These are phyloP conservation scores for Arctopsyche grandis DNA, from an alignment of 1,140 invertebrate species.

Conservation along the genomic window DNA sequence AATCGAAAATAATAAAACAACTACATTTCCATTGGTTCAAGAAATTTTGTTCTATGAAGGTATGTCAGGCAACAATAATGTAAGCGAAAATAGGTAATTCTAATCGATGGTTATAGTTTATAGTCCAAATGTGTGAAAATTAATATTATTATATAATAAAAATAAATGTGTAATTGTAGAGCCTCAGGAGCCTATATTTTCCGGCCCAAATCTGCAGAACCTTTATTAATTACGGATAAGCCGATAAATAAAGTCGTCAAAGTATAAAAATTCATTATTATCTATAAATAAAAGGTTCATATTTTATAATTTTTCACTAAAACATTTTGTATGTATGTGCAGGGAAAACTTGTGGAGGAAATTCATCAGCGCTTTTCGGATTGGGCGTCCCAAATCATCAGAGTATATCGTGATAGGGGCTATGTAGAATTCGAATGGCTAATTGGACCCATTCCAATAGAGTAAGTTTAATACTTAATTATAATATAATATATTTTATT, in stretches of 20 bases:
- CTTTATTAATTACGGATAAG: slow-evolving; percentile 56
- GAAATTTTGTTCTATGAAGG: slow-evolving; percentile 81
- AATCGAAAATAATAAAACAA: slow-evolving; percentile 59
- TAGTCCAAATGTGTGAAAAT: slow-evolving; percentile 3
- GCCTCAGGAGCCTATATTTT: slow-evolving; percentile 91
- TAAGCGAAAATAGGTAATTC: slow-evolving; percentile 52
- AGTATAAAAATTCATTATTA: slow-evolving; percentile 3
- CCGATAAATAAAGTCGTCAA: slow-evolving; percentile 33
- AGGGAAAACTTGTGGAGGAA: slow-evolving; percentile 82
- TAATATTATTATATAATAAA: no score
- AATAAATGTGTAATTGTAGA: slow-evolving; percentile 58
- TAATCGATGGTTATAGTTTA: neutral
- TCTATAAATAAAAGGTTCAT: neutral
- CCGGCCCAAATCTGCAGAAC: slow-evolving; percentile 69
- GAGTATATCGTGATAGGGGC: slow-evolving; percentile 75
- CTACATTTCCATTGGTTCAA: slow-evolving; percentile 69
- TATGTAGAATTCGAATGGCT: slow-evolving; percentile 91
- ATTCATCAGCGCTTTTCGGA: slow-evolving; percentile 76
- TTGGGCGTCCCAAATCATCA: slow-evolving; percentile 85
- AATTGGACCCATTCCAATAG: slow-evolving; percentile 90
- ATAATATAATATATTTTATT: slow-evolving; percentile 13
- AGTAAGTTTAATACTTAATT: slow-evolving; percentile 66
- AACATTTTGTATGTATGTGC: neutral
- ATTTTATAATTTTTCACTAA: neutral
- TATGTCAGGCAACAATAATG: slow-evolving; percentile 70